A percentile compares a stretch with the other conserved stretches of the same genome.
phyloP scores from a whole-genome alignment of 2,888 invertebrate genomes.

The Athetis lepigone region DNA sequence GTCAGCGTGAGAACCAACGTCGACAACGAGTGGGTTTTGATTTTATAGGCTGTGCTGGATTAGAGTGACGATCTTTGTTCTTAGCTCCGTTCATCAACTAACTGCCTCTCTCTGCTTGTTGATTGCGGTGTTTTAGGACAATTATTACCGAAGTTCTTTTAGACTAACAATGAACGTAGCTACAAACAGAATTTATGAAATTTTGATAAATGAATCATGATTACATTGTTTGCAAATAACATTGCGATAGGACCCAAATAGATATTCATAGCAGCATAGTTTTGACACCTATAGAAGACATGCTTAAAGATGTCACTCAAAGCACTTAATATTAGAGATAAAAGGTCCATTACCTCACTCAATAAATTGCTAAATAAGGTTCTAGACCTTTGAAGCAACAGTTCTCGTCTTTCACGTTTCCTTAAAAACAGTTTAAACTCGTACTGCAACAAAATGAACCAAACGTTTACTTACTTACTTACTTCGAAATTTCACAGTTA shows the following conservation, averaged over 20 bases:
- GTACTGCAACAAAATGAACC: slow-evolving; percentile 72
- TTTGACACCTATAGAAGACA: background rate
- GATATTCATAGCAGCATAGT: background rate
- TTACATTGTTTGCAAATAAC: background rate
- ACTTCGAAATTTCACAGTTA: background rate
- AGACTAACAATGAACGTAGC: background rate
- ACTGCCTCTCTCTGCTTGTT: background rate
- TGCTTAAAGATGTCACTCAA: background rate
- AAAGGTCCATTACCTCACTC: slow-evolving; percentile 75
- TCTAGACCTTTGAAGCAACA: slow-evolving; percentile 84
- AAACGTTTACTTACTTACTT: background rate
- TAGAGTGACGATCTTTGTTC: background rate
- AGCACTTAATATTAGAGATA: no score
- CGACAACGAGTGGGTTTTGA: no score
- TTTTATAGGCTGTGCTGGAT: no score
- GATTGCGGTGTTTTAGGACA: background rate
- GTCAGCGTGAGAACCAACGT: no score
- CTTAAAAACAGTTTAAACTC: slow-evolving; percentile 84
- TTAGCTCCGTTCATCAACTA: background rate
- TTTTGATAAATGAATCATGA: background rate
- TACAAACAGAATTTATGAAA: background rate
- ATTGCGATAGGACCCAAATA: background rate
- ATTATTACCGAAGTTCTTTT: background rate
- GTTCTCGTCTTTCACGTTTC: slow-evolving; percentile 83
- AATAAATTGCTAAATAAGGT: slow-evolving; percentile 85